Percentiles rank a stretch among this genome's conserved stretches.
Evolutionary conservation across 92 coral and sea anemone species (phyloP).

Genomic region (Nematostella vectensis): DNA sequence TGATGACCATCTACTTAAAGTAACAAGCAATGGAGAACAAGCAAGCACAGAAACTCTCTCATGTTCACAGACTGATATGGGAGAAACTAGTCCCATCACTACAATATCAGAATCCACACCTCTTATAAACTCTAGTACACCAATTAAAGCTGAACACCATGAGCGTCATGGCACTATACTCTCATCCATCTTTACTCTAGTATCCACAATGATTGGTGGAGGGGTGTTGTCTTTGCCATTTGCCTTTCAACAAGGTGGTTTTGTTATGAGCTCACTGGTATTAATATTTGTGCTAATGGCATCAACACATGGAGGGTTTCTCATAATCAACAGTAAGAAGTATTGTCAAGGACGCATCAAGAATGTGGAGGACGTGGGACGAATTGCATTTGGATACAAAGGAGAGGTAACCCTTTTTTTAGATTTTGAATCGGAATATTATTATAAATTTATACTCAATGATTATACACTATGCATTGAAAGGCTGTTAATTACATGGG

Average conservation of each 20-base stretch:
- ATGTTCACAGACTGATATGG: too few relatives aligned
- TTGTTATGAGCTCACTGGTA: constrained; percentile 52
- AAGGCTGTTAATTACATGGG: too few relatives aligned
- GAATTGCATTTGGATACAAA: constrained; percentile 75
- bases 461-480: neutral
- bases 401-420: constrained; percentile 57
- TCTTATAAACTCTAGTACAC: constrained; percentile 12
- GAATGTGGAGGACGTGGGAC: constrained; percentile 83
- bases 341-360: constrained; percentile 81
- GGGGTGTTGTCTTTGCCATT: constrained; percentile 73
- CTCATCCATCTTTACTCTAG: constrained; percentile 74
- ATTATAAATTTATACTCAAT: neutral
- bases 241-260: constrained; percentile 88
- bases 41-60: neutral
- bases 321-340: constrained; percentile 76
- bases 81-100: too few relatives aligned
- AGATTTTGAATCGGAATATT: neutral
- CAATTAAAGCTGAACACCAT: constrained; percentile 20
- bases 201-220: constrained; percentile 91
- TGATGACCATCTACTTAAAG: constrained; percentile 5
- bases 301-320: constrained; percentile 81
- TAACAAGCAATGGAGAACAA: constrained; percentile 1
- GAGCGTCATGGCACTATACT: constrained; percentile 75
- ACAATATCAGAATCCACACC: constrained; percentile 46
- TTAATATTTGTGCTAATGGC: constrained; percentile 61